Conservation (phyloP, 2,888 invertebrate genomes). For the Tuta absoluta region DNA sequence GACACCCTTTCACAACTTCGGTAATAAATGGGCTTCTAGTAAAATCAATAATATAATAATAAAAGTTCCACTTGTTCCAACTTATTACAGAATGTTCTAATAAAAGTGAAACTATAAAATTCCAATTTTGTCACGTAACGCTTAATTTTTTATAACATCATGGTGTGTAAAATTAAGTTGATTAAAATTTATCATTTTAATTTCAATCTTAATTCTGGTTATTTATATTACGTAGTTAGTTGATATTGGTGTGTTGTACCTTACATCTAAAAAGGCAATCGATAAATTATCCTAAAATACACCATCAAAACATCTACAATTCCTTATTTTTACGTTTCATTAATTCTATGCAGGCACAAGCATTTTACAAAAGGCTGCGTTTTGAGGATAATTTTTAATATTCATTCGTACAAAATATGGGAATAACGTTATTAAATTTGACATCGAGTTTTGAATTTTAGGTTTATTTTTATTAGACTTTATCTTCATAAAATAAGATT, state of each 20-base stretch:
- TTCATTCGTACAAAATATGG: background rate
- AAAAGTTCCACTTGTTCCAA: too few species aligned
- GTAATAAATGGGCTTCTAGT: too few species aligned
- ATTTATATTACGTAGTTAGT: background rate
- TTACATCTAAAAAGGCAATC: slow-evolving; percentile 24
- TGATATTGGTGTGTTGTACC: slow-evolving; percentile 17
- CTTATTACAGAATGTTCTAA: too few species aligned
- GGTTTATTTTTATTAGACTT: too few species aligned
- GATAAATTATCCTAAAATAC: slow-evolving; percentile 24
- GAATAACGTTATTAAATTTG: too few species aligned
- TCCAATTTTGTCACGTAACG: too few species aligned
- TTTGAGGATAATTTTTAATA: slow-evolving; percentile 50
- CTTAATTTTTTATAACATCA: too few species aligned
- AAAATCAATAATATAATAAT: too few species aligned
- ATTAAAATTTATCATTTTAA: background rate
- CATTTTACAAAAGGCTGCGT: slow-evolving; percentile 63
- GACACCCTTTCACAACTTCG: too few species aligned
- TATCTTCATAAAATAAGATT: too few species aligned
- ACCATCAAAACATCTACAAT: slow-evolving; percentile 36
- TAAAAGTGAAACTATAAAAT: too few species aligned
- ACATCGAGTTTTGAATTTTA: too few species aligned
- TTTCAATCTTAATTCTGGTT: background rate
- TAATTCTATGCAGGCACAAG: slow-evolving; percentile 67
- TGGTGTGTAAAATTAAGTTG: background rate
- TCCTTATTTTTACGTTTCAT: slow-evolving; percentile 36